Evolutionary conservation across 2,113 vertebrate genomes (phyloP).

Genomic region (Albula goreensis): DNA sequence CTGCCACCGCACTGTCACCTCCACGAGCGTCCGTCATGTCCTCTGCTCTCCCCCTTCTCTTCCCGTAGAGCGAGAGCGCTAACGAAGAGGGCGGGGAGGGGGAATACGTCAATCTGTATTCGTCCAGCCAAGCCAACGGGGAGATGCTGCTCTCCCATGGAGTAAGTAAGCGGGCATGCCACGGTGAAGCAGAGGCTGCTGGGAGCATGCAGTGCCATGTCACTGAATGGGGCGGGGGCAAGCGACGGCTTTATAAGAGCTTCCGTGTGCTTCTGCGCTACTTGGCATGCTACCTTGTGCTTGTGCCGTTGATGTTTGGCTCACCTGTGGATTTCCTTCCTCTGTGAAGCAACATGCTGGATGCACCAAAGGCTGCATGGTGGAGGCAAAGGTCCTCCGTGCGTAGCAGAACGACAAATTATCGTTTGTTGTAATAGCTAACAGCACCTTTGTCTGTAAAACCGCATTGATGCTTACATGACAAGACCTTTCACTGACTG

Average conservation of each 20-base stretch:
- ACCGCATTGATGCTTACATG: neutral
- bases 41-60: conserved; percentile 71
- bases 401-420: neutral
- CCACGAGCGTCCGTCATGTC: conserved; percentile 47
- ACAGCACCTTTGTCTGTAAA: neutral
- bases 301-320: conserved; percentile 16
- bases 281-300: conserved; percentile 30
- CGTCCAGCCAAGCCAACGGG: conserved; percentile 87
- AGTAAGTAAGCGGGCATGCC: conserved; percentile 79
- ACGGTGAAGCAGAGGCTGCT: conserved; percentile 24
- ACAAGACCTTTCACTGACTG: neutral
- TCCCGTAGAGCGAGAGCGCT: conserved; percentile 85
- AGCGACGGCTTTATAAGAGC: neutral
- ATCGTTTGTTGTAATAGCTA: neutral
- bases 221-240: neutral
- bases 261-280: conserved; percentile 22
- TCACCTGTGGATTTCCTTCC: conserved; percentile 9
- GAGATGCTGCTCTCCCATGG: conserved; percentile 81
- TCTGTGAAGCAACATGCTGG: neutral
- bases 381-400: neutral
- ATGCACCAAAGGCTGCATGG: neutral
- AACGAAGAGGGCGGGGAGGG: conserved; percentile 91
- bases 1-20: conserved; percentile 1
- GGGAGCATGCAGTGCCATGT: neutral
- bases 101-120: conserved; percentile 93